Base-by-base conservation (phyloP, 2,888 invertebrate genomes). In the Athripsodes cinereus region DNA sequence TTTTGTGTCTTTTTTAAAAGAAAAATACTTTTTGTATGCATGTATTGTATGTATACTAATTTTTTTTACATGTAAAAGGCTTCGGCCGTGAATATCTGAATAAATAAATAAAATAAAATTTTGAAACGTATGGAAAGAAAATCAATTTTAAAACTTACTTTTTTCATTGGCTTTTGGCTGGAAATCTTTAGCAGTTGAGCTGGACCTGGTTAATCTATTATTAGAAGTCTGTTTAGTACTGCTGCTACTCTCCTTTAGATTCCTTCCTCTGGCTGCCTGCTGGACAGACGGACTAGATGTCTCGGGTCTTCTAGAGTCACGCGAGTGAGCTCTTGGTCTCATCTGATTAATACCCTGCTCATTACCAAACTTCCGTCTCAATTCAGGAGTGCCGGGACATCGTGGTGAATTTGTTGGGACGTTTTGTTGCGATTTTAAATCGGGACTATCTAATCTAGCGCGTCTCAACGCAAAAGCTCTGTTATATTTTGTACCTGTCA, bases 391-490 rank as follows among this genome's bases (percentile, higher is more conserved):
- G 54, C 82, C 83, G 1, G 83, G 83, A 69, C 83, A 83, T 66
- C 78, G 34, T 3, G 58, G 72, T 74, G 10, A 76, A 53, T 79
- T 80, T 1, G 74, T 78, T 2, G 74, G 69, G n/a, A 40, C 57
- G 34, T 70, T 66, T 11, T 55, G 48, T 40, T 52, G 54, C 40
- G 40, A 22, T 31, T 31, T 51, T 22, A 22, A 46, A 35, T 58
- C 77, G 1, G 76, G 76, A 5, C 76, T 74, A 64, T 84, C 85
- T 35, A 86, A 67, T 64, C 83, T 71, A n/a, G 83, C 80, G 71
- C 86, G 66, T 66, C 90, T 75, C 74, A 88, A 74, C 69, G 86
- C 81, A 60, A 84, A 78, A n/a, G 88, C 87, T 64, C 90, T 80
- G 70, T 92, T 93, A 66, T 85, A 85, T 59, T 80, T 82, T 68